A percentile compares a stretch with the other conserved stretches of the same genome.
phyloP scores from a whole-genome alignment of 2,888 invertebrate genomes.

The Aleiodes testaceus region DNA sequence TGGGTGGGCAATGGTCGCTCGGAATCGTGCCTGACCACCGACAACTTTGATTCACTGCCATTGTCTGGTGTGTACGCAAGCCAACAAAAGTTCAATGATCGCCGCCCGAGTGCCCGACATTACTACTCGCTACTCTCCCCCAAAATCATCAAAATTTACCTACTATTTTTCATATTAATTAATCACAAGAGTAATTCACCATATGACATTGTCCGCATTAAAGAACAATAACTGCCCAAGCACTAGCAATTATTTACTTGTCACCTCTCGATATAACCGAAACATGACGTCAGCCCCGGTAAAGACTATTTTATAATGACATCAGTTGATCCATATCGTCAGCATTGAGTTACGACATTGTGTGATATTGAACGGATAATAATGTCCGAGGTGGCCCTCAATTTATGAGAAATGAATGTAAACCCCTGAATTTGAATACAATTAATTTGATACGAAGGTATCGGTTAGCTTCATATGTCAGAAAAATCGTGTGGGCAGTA shows the following conservation, averaged over 20 bases:
- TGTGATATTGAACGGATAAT: conserved; percentile 36
- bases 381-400: neutral
- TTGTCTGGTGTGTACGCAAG: conserved; percentile 56
- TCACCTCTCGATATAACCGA: conserved; percentile 70
- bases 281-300: conserved; percentile 64
- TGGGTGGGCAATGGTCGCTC: conserved; percentile 61
- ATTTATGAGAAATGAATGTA: too few relatives aligned
- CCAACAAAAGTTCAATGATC: conserved; percentile 63
- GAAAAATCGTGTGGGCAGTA: conserved; percentile 45
- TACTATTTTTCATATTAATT: too few relatives aligned
- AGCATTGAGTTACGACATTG: conserved; percentile 25
- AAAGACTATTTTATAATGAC: conserved; percentile 57
- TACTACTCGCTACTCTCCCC: too few relatives aligned
- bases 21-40: conserved; percentile 69
- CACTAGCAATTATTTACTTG: conserved; percentile 63
- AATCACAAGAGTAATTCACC: neutral
- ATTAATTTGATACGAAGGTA: neutral
- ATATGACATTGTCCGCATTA: neutral
- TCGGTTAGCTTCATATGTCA: neutral
- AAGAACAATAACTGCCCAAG: conserved; percentile 6
- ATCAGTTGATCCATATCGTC: conserved; percentile 71
- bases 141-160: too few relatives aligned
- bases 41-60: conserved; percentile 70
- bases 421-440: too few relatives aligned
- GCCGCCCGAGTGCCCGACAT: conserved; percentile 2